Base-by-base conservation (phyloP, 2,113 vertebrate species). In the Isichthys henryi region DNA sequence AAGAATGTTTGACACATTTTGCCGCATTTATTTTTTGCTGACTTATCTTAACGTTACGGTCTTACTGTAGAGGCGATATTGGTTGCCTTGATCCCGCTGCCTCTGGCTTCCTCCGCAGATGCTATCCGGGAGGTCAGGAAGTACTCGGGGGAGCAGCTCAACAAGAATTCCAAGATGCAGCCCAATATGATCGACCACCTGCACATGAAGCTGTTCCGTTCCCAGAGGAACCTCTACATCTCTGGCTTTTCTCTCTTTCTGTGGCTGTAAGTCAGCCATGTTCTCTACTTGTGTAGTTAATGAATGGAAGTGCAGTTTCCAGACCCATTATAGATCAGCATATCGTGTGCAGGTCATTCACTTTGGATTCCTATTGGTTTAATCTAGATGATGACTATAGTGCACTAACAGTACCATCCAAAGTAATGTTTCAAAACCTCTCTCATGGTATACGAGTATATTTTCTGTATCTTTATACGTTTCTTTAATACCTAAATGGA, bases 181-280 rank as follows among this genome's bases (percentile, higher is more conserved):
- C 91, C 95, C 52, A 96, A 92, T 90, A 90, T 95, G 88, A 96
- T 95, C 58, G 98, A 99, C 92, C 97, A 98, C 39, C 92, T 97
- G 74, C 97, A 99, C 92, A 98, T 99, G 98, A 99, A 98, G 96
- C 97, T 99, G 89, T 99, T 99, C 93, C 94, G 98, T 91, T 96
- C 97, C 0, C 98, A 99, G 95, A 97, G 98, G 93, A 99, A 99
- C 95, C 96, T 99, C 90, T 99, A 99, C 93, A 96, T 99, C 93
- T 98, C 97, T 15, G 98, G 98, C 89, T 99, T 99, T 94, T 98
- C 97, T 11, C 95, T 99, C 89, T 98, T 99, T 94, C 97, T 99
- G 85, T 99, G 98, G 97, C 96, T 99, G 98, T 99, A 94, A 96
- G 98, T 96, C 89, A 92, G 80, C 0, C 46, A 1, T 2, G 7